Base-by-base conservation (phyloP, 2,797 vertebrate species). In the Tympanoctomys barrerae region DNA sequence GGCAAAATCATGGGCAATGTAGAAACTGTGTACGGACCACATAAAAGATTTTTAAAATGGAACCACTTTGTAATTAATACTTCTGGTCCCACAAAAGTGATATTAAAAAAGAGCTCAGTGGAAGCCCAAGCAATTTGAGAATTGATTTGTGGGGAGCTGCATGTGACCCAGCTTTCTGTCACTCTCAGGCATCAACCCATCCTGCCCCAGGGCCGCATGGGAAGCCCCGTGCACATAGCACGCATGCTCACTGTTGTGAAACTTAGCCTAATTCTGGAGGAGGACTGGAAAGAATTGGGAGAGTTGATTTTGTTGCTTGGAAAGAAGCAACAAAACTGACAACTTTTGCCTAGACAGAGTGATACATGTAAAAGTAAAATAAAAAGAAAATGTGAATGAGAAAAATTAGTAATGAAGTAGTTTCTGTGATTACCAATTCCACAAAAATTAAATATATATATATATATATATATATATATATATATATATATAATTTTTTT, bases 1-100 rank as follows among this genome's bases (percentile, higher is more conserved):
- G 39, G 3, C 80, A 82, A 66, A 36, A 66, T 87, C 46, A 78
- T 49, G 22, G 73, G 0, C 33, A 52, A 92, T 78, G 10, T 52
- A 46, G 80, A n/a, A 97, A 89, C 21, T 94, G 1, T 66, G 49
- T 87, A 54, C 36, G 84, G 54, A 64, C 19, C 42, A 42, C 70
- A n/a, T 84, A 75, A 87, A n/a, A 84, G 84, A 92, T 3, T 66
- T 64, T 92, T 18, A 92, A 70, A 54, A 88, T 78, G 36, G 77
- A 28, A n/a, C 49, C 21, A 89, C 6, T 57, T 81, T 33, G 59
- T 91, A 87, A 70, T 81, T 87, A 90, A 73, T 6, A 31, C 8
- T 46, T 73, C 26, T 62, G 49, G 3, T 71, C 31, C 18, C 19
- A 4, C 71, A 39, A 85, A 42, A 64, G 11, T 57, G 6, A 26